Evolutionary conservation across 2,888 invertebrate genomes (phyloP), one percentile per base, ranked within the genome.

Genomic region (Cantharis rustica): DNA sequence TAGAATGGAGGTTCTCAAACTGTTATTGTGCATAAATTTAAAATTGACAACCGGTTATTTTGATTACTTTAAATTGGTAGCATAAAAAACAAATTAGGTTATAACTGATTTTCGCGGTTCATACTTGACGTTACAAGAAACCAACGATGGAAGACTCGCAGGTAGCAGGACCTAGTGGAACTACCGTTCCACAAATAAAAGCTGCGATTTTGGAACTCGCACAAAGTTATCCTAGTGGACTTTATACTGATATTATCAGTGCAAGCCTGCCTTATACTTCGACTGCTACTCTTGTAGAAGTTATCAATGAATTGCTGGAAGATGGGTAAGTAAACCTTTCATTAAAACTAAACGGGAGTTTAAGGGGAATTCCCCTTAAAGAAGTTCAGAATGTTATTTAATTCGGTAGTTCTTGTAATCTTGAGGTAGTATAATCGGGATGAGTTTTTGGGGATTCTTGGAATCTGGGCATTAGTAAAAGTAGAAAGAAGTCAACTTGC

Each of bases 221-320:
- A 5, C 93, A 93, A 85, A 89, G 91, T 69, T 93, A 92, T 84
- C 92, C 94, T 0, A 93, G 94, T 84, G 97, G 97, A 1, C 93
- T 97, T 75, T 93, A 94, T 3, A 95, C 96, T 86, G 93, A 93
- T 86, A 94, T 96, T 83, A 92, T 97, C 71, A 92, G 93, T 78
- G 90, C 91, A 76, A 92, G 93, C 78, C 89, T 96, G 73, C 93
- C 95, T 0, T 91, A 93, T 79, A 86, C 94, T 61, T 89, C 92
- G n/a, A n/a, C n/a, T 9, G 90, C 93, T 0, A 88, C 90, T 61
- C 91, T 93, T 78, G 90, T 94, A 75, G 95, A 90, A 70, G 92
- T 93, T 10, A 93, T 97, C 68, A 98, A 98, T 88, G 94, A 95
- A 86, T 90, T 96, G n/a, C 87, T 97, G 61, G 93, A 94, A 79